phyloP scores from a whole-genome alignment of 2,797 vertebrate genomes.

The Phataginus tetradactyla region DNA sequence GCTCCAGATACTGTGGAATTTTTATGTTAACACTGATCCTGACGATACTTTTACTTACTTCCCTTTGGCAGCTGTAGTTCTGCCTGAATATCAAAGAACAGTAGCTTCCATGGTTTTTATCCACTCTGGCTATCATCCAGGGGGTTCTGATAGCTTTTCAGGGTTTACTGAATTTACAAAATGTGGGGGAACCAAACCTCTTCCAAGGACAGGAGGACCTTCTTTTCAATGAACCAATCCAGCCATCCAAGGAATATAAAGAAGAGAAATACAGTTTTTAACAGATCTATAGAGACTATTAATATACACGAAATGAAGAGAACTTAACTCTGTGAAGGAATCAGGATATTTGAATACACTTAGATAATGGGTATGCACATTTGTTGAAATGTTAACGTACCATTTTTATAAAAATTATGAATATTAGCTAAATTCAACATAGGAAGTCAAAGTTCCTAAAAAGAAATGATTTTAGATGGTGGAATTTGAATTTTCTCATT shows the following conservation, averaged over 20 bases:
- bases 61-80: conserved; percentile 37
- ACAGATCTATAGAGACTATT: conserved; percentile 15
- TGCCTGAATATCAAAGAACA: background rate
- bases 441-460: conserved; percentile 51
- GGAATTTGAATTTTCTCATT: conserved; percentile 25
- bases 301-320: background rate
- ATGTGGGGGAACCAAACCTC: background rate
- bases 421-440: background rate
- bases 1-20: background rate
- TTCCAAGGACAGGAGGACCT: conserved; percentile 16
- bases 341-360: background rate
- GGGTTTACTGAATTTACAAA: conserved; percentile 17
- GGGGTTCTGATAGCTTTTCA: background rate
- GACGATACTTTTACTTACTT: conserved; percentile 15
- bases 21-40: background rate
- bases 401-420: background rate
- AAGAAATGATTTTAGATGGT: conserved; percentile 41
- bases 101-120: background rate
- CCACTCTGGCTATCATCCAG: background rate
- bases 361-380: background rate
- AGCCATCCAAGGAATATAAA: conserved; percentile 26
- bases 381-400: conserved; percentile 13
- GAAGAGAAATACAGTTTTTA: conserved; percentile 42
- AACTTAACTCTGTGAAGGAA: background rate
- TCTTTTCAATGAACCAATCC: background rate